Evolutionary conservation across 2,888 invertebrate species (phyloP), one percentile per base, ranked within the genome.

Genomic region (Amitus sp.): DNA sequence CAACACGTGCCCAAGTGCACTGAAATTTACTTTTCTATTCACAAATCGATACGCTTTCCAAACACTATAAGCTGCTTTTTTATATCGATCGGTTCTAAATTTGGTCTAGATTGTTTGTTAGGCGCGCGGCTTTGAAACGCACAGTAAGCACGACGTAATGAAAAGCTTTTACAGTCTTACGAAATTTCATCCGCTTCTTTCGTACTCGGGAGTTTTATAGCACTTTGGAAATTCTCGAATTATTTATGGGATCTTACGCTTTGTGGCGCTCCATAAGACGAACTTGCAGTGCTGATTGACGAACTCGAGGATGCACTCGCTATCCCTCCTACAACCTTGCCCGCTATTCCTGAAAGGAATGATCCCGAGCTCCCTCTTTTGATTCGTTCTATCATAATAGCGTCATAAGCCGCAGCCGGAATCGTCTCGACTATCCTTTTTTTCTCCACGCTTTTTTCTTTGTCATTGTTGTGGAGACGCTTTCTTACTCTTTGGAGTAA

Each of bases 281-380:
- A 54, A 40, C 59, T 46, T 1, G 72, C 64, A 0, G 71, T 65
- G 1, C 76, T 72, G 33, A 72, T 72, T 7, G 75, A 75, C 0
- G 75, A 71, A 13, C 74, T 67, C 13, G 75, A 67, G 9, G 80
- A 78, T 4, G 79, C 72, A 6, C 78, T 74, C 13, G 74, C 74
- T 2, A 81, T 67, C n/a, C 79, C 77, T 2, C 75, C 71, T 19
- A 82, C 63, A 28, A 81, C 64, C 51, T 76, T 76, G 15, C 75
- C 75, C 1, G 78, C 78, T 28, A 82, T 75, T n/a, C 77, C 77
- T 2, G 78, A 69, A 3, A 80, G 62, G 47, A 82, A 72, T 9
- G 73, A 69, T 1, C 68, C 71, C 0, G 75, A 74, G 39, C 71
- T 71, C 1, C 58, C 58, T 20, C 72, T 40, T 50, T 70, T 72